Conservation (phyloP, 2,113 vertebrate genomes). For the Oryzias javanicus region DNA sequence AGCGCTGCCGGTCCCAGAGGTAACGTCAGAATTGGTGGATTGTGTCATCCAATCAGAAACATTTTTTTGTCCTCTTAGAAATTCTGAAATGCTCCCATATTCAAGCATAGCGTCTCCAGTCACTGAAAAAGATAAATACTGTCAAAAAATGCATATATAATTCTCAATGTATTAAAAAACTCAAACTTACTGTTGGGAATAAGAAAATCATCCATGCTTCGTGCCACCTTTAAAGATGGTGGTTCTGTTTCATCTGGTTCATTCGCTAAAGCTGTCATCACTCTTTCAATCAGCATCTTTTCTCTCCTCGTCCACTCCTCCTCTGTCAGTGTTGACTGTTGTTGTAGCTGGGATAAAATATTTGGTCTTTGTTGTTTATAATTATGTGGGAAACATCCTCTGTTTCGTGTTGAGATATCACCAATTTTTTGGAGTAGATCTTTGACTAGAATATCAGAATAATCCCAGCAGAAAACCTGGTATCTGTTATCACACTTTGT, state of each 20-base stretch:
- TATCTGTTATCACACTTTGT: background rate
- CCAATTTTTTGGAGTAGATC: fast-evolving
- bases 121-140: conserved; percentile 3
- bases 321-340: fast-evolving
- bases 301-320: conserved; percentile 1
- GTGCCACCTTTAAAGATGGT: background rate
- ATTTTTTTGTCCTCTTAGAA: background rate
- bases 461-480: background rate
- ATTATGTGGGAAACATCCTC: background rate
- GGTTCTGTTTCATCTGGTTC: fast-evolving
- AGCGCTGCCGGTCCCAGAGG: background rate
- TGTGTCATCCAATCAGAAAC: conserved; percentile 17
- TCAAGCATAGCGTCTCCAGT: background rate
- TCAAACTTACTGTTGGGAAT: conserved; percentile 10
- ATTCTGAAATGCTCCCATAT: fast-evolving
- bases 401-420: fast-evolving
- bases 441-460: fast-evolving
- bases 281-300: background rate
- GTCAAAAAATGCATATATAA: too few species aligned
- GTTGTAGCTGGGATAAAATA: background rate
- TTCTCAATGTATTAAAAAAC: background rate
- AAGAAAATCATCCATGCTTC: fast-evolving
- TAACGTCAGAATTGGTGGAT: fast-evolving
- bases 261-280: fast-evolving
- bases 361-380: background rate